Evolutionary conservation across 2,888 invertebrate species (phyloP).

Genomic region (Eledone cirrhosa): DNA sequence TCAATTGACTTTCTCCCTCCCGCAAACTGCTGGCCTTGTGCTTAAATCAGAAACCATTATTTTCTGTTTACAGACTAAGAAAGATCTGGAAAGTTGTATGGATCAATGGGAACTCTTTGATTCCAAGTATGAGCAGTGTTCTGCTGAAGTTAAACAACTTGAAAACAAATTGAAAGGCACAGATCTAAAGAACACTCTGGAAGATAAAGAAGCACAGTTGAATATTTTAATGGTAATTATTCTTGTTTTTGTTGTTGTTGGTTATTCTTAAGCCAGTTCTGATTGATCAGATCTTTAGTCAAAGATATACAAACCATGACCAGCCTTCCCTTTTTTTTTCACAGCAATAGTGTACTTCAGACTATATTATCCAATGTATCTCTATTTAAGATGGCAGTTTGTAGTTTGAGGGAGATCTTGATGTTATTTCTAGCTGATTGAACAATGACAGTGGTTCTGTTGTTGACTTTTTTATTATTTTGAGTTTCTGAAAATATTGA

Average conservation of each 20-base stretch:
- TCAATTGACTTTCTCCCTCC: no score
- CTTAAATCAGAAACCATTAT: neutral
- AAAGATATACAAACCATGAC: neutral
- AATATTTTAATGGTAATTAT: slow-evolving; percentile 49
- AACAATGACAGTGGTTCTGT: no score
- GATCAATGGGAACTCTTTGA: slow-evolving; percentile 94
- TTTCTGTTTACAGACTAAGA: slow-evolving; percentile 49
- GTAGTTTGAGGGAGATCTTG: no score
- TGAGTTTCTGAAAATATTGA: no score
- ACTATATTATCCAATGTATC: no score
- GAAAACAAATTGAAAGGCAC: slow-evolving; percentile 79
- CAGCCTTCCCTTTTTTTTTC: neutral
- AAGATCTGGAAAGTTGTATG: slow-evolving; percentile 79
- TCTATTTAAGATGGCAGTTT: no score
- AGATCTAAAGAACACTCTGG: slow-evolving; percentile 58
- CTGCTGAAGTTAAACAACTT: slow-evolving; percentile 86
- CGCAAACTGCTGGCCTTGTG: neutral
- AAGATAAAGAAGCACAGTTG: slow-evolving; percentile 59
- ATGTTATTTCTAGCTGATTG: no score
- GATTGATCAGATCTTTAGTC: neutral
- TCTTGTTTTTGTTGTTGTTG: neutral
- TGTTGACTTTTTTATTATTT: no score
- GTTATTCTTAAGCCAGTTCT: neutral
- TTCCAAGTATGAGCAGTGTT: slow-evolving; percentile 82
- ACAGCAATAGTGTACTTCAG: no score